Base-by-base conservation (phyloP, 2,113 vertebrate species). In the Butorides virescens region DNA sequence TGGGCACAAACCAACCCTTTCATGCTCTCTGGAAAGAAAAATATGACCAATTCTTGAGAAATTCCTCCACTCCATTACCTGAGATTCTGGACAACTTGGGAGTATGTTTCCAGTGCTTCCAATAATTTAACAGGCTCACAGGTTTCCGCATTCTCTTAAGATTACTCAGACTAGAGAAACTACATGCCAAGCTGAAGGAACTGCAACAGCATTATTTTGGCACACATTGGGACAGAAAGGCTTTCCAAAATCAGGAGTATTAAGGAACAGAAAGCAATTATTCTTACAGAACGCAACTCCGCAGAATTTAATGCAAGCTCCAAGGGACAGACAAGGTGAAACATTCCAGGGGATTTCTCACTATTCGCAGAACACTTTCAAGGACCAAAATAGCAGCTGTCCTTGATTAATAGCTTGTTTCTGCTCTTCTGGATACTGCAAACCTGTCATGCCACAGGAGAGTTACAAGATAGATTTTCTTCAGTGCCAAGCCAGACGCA, bases 341-440 rank as follows among this genome's bases (percentile, higher is more conserved):
- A 80, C 1, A 9, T 90, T 93, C 58, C 70, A 86, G 62, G 21
- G 36, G 26, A 70, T 72, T 95, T 93, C 73, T 93, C 6, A 1
- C 71, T 84, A 44, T 59, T 74, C 6, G 2, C 59, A 81, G 86
- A 95, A 81, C 23, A 49, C 25, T 90, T 79, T 94, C 68, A 88
- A 90, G 76, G 56, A 94, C 44, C 71, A 53, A 70, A 95, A 74
- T 10, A 93, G 77, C 93, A 92, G 82, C 81, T 92, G 82, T 50
- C 77, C 30, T 37, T 90, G 77, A 93, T 90, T 87, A 93, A 59
- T 44, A 72, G 68, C 68, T 92, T 92, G 56, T 77, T 94, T 80
- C 86, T 92, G 76, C 83, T 89, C 53, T 67, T 81, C 76, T 91
- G 76, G 67, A 93, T 47, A 29, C 70, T 49, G 25, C 56, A 79